Percentiles rank a stretch among this genome's conserved stretches.
These are phyloP conservation scores for Monoplex corrugatus DNA, from an alignment of 2,888 invertebrate genomes.

Conservation along the genomic window DNA sequence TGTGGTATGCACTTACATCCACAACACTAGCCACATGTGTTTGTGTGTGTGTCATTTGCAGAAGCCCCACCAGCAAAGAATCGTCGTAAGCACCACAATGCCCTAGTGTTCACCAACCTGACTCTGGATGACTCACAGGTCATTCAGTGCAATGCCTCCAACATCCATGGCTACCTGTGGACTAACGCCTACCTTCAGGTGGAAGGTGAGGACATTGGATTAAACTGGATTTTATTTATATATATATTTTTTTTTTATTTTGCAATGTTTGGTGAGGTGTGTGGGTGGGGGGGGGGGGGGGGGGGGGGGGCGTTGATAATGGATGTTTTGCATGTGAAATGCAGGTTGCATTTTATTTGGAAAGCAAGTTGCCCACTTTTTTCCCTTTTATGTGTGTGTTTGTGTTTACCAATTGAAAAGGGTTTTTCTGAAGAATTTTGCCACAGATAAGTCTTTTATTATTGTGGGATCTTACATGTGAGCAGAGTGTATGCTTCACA, in stretches of 20 bases:
- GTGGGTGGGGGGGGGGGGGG: not conserved
- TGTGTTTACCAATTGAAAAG: no score
- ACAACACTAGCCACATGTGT: no score
- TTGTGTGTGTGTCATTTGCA: constrained; percentile 63
- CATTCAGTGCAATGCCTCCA: constrained; percentile 99
- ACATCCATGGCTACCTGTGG: constrained; percentile 97
- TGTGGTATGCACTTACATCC: not conserved
- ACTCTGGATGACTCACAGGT: constrained; percentile 87
- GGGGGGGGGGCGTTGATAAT: not conserved
- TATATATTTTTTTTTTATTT: not conserved
- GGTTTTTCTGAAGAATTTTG: no score
- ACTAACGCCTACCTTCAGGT: constrained; percentile 99
- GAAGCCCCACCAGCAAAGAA: constrained; percentile 52
- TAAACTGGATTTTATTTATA: constrained; percentile 88
- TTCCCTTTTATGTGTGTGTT: no score
- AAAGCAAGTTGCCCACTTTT: no score
- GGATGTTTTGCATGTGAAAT: not conserved
- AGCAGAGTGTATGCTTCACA: no score
- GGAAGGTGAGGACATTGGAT: constrained; percentile 91
- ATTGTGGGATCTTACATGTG: no score
- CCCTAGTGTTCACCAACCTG: constrained; percentile 84
- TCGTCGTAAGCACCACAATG: constrained; percentile 58
- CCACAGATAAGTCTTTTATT: no score
- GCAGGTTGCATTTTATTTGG: no score
- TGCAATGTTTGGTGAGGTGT: not conserved